Evolutionary conservation across 2,888 invertebrate species (phyloP), one percentile per base, ranked within the genome.

Genomic region (Lottia gigantea): DNA sequence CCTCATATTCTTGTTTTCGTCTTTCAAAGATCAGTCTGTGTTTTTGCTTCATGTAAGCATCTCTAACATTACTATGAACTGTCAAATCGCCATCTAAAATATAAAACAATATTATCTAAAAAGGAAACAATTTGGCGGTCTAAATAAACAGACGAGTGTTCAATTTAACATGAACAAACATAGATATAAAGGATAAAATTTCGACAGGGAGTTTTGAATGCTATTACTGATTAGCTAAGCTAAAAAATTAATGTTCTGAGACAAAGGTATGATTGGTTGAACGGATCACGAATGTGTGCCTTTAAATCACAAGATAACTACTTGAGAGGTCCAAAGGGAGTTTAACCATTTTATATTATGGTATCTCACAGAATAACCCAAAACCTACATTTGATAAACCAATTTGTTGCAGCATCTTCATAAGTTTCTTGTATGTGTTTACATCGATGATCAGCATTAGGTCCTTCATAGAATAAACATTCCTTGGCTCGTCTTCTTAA

Each of bases 11-110:
- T 46, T 71, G 65, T 40, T 98, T 93, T 76, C 97, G 93, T 87
- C 96, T 93, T 90, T 99, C 98, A 97, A 97, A 98, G 82, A 98
- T 91, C 92, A 99, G 91, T 78, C 99, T 94, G 90, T 99, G 98
- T 88, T 99, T 98, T 89, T 99, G 98, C 89, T 98, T 99, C 96
- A 98, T 96, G 86, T 93, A 97, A 0, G 94, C 94, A 72, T 91
- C 91, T 80, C 91, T 91, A 11, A 94, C 95, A 86, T 92, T 92
- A 26, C 91, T 92, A 81, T 92, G 92, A 0, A 90, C 92, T 62
- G 97, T 96, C 74, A 98, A 90, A 89, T 99, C 98, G 79, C 98
- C 98, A 92, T 99, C 89, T 89, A 80, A 19, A 84, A 80, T 65
- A 19, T 16, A 67, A 40, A 3, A 40, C 1, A 40, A n/a, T n/a